Evolutionary conservation across 2,888 invertebrate genomes (phyloP).

Genomic region (Xylota segnis): DNA sequence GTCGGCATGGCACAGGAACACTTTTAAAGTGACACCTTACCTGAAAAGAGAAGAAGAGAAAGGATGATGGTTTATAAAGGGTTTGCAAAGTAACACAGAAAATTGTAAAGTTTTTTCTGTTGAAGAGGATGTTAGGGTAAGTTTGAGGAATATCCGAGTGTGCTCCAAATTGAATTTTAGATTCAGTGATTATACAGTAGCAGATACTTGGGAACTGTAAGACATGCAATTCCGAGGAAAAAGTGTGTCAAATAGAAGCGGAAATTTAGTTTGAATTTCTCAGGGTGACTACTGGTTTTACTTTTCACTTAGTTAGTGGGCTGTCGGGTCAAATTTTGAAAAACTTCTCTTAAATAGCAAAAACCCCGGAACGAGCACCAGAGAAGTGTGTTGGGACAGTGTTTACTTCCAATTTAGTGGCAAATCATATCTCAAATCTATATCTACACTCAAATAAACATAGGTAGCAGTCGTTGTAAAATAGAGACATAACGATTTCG

Average conservation of each 20-base stretch:
- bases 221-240: neutral
- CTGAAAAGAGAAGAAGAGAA: constrained; percentile 33
- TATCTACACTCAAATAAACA: too few relatives aligned
- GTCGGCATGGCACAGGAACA: constrained; percentile 9
- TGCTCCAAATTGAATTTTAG: constrained; percentile 30
- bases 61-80: constrained; percentile 33
- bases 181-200: neutral
- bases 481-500: too few relatives aligned
- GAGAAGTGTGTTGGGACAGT: too few relatives aligned
- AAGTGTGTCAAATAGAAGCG: too few relatives aligned
- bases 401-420: too few relatives aligned
- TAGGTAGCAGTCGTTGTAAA: too few relatives aligned
- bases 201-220: neutral
- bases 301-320: too few relatives aligned
- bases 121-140: neutral
- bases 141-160: constrained; percentile 9
- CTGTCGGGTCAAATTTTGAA: too few relatives aligned
- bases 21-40: constrained; percentile 53
- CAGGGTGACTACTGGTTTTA: too few relatives aligned
- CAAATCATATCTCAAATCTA: too few relatives aligned
- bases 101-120: constrained; percentile 5
- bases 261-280: neutral
- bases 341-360: too few relatives aligned
- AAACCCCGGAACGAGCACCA: too few relatives aligned
- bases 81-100: constrained; percentile 17